phyloP scores from a whole-genome alignment of 2,113 vertebrate genomes.

The Sinocyclocheilus maitianheensis region DNA sequence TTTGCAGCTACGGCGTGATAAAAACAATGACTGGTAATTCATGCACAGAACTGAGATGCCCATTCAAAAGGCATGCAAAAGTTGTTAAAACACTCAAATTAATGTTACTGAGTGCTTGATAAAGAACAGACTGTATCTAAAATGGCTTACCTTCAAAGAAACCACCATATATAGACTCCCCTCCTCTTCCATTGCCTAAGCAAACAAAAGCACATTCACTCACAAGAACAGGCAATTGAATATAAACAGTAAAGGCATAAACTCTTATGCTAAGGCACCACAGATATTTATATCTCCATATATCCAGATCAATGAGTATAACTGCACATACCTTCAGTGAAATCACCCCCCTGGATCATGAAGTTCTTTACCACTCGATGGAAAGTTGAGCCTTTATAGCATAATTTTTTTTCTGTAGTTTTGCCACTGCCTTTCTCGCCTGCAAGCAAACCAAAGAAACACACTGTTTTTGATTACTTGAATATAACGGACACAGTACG shows the following conservation, averaged over 20 bases:
- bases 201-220: slow-evolving; percentile 21
- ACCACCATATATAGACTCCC: slow-evolving; percentile 97
- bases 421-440: slow-evolving; percentile 94
- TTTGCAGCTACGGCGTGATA: slow-evolving; percentile 34
- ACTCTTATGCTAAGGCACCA: background rate
- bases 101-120: slow-evolving; percentile 10
- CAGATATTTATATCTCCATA: background rate
- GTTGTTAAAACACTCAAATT: slow-evolving; percentile 58
- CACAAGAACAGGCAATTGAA: background rate
- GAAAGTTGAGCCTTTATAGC: slow-evolving; percentile 98
- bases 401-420: slow-evolving; percentile 94
- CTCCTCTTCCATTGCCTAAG: slow-evolving; percentile 97
- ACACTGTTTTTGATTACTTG: background rate
- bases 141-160: slow-evolving; percentile 95
- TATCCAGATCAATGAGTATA: background rate
- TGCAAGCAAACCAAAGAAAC: slow-evolving; percentile 62
- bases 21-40: slow-evolving; percentile 67
- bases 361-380: slow-evolving; percentile 99
- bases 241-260: background rate
- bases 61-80: slow-evolving; percentile 90
- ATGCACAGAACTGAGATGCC: slow-evolving; percentile 75
- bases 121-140: slow-evolving; percentile 31
- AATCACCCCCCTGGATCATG: slow-evolving; percentile 99
- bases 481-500: background rate
- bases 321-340: slow-evolving; percentile 87